Evolutionary conservation across 2,113 vertebrate species (phyloP).

Genomic region (Oryzias celebensis): DNA sequence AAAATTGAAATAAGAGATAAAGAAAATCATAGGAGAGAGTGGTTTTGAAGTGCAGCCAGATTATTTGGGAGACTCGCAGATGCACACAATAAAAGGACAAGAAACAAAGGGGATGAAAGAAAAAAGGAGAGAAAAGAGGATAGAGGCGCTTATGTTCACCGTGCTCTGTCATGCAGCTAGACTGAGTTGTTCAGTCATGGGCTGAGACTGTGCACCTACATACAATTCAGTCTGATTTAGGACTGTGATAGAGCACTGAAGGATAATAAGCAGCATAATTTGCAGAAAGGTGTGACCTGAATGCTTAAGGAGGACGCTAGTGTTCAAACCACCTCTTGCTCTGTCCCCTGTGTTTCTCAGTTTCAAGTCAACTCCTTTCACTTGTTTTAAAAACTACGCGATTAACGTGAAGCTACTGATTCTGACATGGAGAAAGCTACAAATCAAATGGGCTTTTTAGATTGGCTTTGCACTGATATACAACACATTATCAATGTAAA

Average conservation of each 20-base stretch:
- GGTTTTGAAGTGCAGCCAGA: conserved; percentile 19
- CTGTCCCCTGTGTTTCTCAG: conserved; percentile 6
- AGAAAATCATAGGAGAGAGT: conserved; percentile 15
- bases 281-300: conserved; percentile 67
- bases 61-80: conserved; percentile 10
- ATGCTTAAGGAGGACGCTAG: conserved; percentile 43
- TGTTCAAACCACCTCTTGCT: conserved; percentile 14
- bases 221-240: conserved; percentile 71
- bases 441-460: too few relatives aligned
- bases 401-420: too few relatives aligned
- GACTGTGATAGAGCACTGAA: conserved; percentile 56
- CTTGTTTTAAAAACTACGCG: neutral
- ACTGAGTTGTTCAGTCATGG: conserved; percentile 42
- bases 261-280: conserved; percentile 75
- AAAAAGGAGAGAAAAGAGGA: conserved; percentile 12
- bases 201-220: conserved; percentile 60
- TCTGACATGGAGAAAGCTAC: too few relatives aligned
- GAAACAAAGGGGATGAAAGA: conserved; percentile 34
- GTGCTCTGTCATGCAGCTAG: conserved; percentile 45
- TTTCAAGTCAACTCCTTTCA: conserved; percentile 14
- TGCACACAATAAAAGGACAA: neutral
- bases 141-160: conserved; percentile 40
- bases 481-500: too few relatives aligned
- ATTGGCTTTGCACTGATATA: too few relatives aligned
- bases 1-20: conserved; percentile 47